Conservation (phyloP, 1,140 invertebrate species). For the Drosophila orosa region DNA sequence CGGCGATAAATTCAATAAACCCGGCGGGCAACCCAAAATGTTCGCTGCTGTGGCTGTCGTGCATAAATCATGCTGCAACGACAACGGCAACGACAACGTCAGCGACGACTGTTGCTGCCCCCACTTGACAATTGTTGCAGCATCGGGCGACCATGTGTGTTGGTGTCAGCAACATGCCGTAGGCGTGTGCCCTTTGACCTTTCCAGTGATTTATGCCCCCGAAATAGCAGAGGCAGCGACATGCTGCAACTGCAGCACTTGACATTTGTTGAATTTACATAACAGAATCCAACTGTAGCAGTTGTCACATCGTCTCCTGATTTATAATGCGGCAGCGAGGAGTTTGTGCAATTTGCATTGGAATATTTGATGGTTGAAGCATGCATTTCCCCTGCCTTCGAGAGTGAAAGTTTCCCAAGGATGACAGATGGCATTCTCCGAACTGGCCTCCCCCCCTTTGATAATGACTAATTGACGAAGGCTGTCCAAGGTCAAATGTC, state of each 20-base stretch:
- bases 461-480: conserved; percentile 41
- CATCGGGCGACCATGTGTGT: conserved; percentile 61
- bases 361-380: conserved; percentile 24
- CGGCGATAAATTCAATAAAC: conserved; percentile 34
- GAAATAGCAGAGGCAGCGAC: conserved; percentile 16
- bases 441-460: background rate
- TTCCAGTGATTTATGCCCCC: conserved; percentile 64
- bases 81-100: conserved; percentile 17
- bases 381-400: conserved; percentile 17
- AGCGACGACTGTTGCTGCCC: conserved; percentile 18
- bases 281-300: conserved; percentile 44
- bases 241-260: conserved; percentile 48
- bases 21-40: conserved; percentile 14
- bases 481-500: conserved; percentile 26
- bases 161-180: conserved; percentile 38
- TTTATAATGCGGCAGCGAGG: conserved; percentile 34
- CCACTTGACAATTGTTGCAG: conserved; percentile 65
- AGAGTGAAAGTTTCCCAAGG: conserved; percentile 62
- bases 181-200: conserved; percentile 69
- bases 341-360: conserved; percentile 27
- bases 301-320: conserved; percentile 36
- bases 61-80: conserved; percentile 63
- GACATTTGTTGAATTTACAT: conserved; percentile 51
- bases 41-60: conserved; percentile 3
- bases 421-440: conserved; percentile 9